These are phyloP conservation scores for Epicampocera succincta DNA, from an alignment of 2,888 invertebrate genomes.

Conservation along the genomic window DNA sequence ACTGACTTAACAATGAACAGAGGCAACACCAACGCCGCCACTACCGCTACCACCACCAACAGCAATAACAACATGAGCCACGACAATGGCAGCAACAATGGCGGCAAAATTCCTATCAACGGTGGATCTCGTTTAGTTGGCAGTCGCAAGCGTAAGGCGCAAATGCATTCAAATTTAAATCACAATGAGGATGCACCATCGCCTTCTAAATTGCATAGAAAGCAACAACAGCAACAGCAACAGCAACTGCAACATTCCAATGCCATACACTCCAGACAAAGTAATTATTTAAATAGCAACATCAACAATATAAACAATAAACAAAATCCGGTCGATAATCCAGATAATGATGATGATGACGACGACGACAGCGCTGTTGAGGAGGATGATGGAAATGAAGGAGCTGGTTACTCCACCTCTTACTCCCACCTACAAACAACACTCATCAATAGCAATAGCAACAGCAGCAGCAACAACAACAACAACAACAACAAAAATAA, in stretches of 20 bases:
- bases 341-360: background rate
- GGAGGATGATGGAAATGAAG: slow-evolving; percentile 21
- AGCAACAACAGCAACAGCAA: slow-evolving; percentile 59
- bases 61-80: slow-evolving; percentile 59
- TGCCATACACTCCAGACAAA: slow-evolving; percentile 74
- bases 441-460: slow-evolving; percentile 44
- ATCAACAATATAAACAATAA: slow-evolving; percentile 63
- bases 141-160: slow-evolving; percentile 66
- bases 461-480: slow-evolving; percentile 43
- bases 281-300: slow-evolving; percentile 67
- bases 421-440: slow-evolving; percentile 55
- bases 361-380: background rate
- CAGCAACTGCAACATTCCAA: slow-evolving; percentile 75
- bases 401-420: slow-evolving; percentile 54
- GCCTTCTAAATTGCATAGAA: slow-evolving; percentile 59
- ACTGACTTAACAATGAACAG: slow-evolving; percentile 64
- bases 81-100: slow-evolving; percentile 72
- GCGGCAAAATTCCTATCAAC: slow-evolving; percentile 46
- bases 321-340: slow-evolving; percentile 40
- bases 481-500: slow-evolving; percentile 52
- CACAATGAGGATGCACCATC: slow-evolving; percentile 57
- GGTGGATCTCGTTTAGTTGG: slow-evolving; percentile 34
- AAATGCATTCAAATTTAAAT: slow-evolving; percentile 61
- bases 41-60: slow-evolving; percentile 35
- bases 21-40: slow-evolving; percentile 1